phyloP scores from a whole-genome alignment of 2,888 invertebrate species.

The Leuctra nigra region DNA sequence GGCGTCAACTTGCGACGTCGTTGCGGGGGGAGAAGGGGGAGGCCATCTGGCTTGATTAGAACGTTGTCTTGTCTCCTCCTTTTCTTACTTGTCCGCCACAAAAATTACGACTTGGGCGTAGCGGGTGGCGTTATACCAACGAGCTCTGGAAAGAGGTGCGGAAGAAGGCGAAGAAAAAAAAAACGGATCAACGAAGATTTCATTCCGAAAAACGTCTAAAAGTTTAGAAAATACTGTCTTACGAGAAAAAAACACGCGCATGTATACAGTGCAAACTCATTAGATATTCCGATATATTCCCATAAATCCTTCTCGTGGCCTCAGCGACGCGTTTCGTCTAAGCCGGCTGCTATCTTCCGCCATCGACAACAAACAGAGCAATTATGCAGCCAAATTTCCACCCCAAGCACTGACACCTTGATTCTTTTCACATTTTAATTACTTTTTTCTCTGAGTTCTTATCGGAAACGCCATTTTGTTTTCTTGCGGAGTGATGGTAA shows the following conservation, averaged over 20 bases:
- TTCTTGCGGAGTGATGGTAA: too few species aligned
- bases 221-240: constrained; percentile 14
- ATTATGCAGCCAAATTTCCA: too few species aligned
- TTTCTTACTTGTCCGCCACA: constrained; percentile 22
- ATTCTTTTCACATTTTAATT: too few species aligned
- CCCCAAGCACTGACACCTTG: too few species aligned
- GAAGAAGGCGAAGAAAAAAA: neutral
- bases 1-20: constrained; percentile 21
- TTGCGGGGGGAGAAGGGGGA: constrained; percentile 6
- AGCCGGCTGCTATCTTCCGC: neutral
- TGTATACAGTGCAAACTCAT: constrained; percentile 7
- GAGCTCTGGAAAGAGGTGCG: neutral
- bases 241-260: neutral
- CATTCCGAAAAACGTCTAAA: constrained; percentile 12
- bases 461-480: too few species aligned
- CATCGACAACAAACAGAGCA: constrained; percentile 7
- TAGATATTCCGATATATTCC: constrained; percentile 16
- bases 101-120: constrained; percentile 28
- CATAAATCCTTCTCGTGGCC: constrained; percentile 9
- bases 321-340: neutral
- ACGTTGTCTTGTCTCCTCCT: constrained; percentile 26
- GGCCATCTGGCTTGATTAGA: constrained; percentile 28
- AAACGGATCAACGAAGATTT: constrained; percentile 19
- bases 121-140: constrained; percentile 18
- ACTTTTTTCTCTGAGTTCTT: too few species aligned